Base-by-base conservation (phyloP, 2,797 vertebrate species). In the Ceyx erithaca region DNA sequence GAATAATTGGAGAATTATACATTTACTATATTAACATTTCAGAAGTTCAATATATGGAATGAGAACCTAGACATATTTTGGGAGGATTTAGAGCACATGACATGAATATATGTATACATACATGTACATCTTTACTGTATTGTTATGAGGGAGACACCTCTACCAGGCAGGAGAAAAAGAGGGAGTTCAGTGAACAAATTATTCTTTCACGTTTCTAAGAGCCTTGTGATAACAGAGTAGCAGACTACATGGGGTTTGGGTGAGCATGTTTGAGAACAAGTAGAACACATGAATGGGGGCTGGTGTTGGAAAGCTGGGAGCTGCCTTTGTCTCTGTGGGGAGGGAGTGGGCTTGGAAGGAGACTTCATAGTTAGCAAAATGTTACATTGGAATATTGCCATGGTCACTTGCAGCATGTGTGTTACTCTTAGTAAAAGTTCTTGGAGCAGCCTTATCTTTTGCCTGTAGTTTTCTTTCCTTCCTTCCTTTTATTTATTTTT, bases 401-500 rank as follows among this genome's bases (percentile, higher is more conserved):
- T 51, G 55, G 49, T 85, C 48, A 26, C 21, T 93, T 94, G 84
- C 55, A 91, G 30, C 23, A 4, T 33, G n/a, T 33, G n/a, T 10
- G n/a, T 83, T 95, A 79, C 52, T 86, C 85, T 64, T 86, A 6
- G 5, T 59, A 30, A 26, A 68, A 77, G 22, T 40, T 85, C 45
- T 66, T 61, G 62, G 49, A 76, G 52, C 64, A 91, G 61, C 58
- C 83, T 89, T 70, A 84, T 55, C 18, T 95, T 92, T 94, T 40
- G n/a, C 66, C 31, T 75, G 18, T 64, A 37, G 23, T 23, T 89
- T 71, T 88, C 21, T 13, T 67, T 31, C 15, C 10, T 37, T 31
- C 4, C 15, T 30, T 26, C 8, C 40, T 35, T 0, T 2, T 2
- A 4, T 5, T 5, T 0, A 5, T 2, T 6, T 49, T 30, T 80